Evolutionary conservation across 1,140 invertebrate genomes (phyloP).

Genomic region (Drosophila saltans): DNA sequence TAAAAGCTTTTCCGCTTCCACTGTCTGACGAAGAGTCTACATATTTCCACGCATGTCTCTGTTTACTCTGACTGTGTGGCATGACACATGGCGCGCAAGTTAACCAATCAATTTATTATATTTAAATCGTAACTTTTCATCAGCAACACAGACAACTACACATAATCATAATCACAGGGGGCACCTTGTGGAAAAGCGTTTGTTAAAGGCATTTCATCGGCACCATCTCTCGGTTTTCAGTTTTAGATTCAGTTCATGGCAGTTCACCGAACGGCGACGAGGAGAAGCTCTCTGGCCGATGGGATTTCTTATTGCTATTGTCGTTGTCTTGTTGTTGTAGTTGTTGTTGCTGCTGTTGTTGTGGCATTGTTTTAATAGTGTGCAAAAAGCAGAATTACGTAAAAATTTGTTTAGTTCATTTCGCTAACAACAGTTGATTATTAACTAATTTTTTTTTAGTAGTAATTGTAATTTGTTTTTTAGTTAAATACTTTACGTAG

Average conservation of each 20-base stretch:
- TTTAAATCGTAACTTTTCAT: slow-evolving; percentile 64
- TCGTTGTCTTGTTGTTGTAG: slow-evolving; percentile 40
- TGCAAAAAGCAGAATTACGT: slow-evolving; percentile 51
- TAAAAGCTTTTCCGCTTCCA: neutral
- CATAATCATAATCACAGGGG: slow-evolving; percentile 5
- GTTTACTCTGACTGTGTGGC: neutral
- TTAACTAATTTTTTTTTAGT: slow-evolving; percentile 29
- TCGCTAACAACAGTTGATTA: neutral
- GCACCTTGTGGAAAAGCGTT: slow-evolving; percentile 66
- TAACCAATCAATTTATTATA: slow-evolving; percentile 41
- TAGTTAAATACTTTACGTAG: slow-evolving; percentile 64
- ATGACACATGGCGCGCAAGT: slow-evolving; percentile 43
- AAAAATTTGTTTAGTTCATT: slow-evolving; percentile 51
- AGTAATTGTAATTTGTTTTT: slow-evolving; percentile 27
- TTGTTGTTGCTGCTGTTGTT: slow-evolving; percentile 45
- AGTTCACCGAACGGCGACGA: slow-evolving; percentile 70
- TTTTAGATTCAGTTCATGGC: slow-evolving; percentile 63
- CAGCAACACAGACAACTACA: slow-evolving; percentile 17
- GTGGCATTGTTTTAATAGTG: slow-evolving; percentile 23
- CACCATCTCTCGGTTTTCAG: slow-evolving; percentile 25
- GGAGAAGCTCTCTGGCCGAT: slow-evolving; percentile 29
- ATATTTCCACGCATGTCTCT: slow-evolving; percentile 29
- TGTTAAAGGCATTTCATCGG: slow-evolving; percentile 17
- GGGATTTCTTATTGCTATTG: slow-evolving; percentile 40
- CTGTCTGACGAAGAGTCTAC: slow-evolving; percentile 13